These are phyloP conservation scores for Tichodroma muraria DNA, from an alignment of 2,113 vertebrate species.

Conservation along the genomic window DNA sequence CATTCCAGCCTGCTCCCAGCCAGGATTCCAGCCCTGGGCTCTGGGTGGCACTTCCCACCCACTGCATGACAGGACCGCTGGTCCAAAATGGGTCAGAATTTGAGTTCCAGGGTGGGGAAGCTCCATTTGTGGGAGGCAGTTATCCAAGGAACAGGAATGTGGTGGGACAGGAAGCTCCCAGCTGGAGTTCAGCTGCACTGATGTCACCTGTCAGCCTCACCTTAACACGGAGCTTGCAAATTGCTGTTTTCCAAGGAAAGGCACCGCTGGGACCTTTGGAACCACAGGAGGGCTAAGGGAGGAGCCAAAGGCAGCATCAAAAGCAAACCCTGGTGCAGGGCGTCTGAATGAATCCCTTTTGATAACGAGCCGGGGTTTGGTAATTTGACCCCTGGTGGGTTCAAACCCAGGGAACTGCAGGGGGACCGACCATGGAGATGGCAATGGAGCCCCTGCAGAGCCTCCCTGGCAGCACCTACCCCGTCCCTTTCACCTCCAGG, in stretches of 20 bases:
- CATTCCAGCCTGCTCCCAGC: too few relatives aligned
- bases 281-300: not conserved
- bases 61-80: not conserved
- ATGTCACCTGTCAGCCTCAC: not conserved
- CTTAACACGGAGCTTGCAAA: not conserved
- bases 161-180: not conserved
- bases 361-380: not conserved
- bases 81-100: too few relatives aligned
- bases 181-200: not conserved
- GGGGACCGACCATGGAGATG: not conserved
- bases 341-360: not conserved
- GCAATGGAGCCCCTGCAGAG: not conserved
- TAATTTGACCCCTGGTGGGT: not conserved
- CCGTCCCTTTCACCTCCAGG: constrained; percentile 93
- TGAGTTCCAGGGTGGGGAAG: fast-evolving
- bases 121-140: not conserved
- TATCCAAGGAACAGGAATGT: not conserved
- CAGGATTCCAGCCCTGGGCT: not conserved
- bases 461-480: constrained; percentile 80
- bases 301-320: not conserved
- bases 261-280: not conserved
- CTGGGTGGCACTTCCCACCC: not conserved
- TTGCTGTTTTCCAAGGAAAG: not conserved
- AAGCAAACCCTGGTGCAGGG: not conserved
- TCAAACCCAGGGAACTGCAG: not conserved